Conservation (phyloP, 2,888 invertebrate genomes). For the Meiosimyza platycephala region DNA sequence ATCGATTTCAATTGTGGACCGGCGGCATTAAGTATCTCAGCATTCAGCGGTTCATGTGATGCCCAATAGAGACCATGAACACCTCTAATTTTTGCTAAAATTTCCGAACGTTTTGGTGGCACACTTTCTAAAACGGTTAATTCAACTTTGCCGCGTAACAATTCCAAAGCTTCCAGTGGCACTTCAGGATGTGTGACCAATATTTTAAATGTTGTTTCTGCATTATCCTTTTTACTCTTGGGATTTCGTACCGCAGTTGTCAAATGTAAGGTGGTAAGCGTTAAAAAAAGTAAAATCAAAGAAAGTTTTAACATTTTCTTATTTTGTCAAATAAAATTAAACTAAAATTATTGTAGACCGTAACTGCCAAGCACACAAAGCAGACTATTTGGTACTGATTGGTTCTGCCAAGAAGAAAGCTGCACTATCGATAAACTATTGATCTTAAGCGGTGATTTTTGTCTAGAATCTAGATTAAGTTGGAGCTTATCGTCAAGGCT, state of each 20-base stretch:
- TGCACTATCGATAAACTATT: no score
- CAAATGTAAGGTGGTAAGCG: neutral
- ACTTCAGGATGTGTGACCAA: slow-evolving; percentile 79
- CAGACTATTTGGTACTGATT: neutral
- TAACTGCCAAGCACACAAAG: neutral
- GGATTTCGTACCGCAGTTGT: neutral
- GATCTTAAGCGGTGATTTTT: no score
- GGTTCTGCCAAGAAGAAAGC: no score
- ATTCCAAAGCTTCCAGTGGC: slow-evolving; percentile 73
- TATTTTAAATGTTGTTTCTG: slow-evolving; percentile 69
- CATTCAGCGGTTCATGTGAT: slow-evolving; percentile 56
- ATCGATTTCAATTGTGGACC: slow-evolving; percentile 79
- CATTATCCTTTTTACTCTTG: slow-evolving; percentile 20
- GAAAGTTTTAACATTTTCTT: slow-evolving; percentile 19
- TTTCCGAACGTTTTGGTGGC: slow-evolving; percentile 58
- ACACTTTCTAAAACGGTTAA: slow-evolving; percentile 56
- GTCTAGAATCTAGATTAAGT: no score
- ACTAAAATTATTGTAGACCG: slow-evolving; percentile 19
- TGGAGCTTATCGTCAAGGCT: no score
- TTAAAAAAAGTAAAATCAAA: slow-evolving; percentile 20
- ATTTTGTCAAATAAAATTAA: neutral
- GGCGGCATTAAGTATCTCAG: slow-evolving; percentile 61
- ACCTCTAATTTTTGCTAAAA: slow-evolving; percentile 61
- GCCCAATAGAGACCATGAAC: slow-evolving; percentile 64
- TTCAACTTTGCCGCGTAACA: slow-evolving; percentile 69